A percentile compares a stretch with the other conserved stretches of the same genome.
These are phyloP conservation scores for Boloria euphrosyne DNA, from an alignment of 2,888 invertebrate genomes.

Conservation along the genomic window DNA sequence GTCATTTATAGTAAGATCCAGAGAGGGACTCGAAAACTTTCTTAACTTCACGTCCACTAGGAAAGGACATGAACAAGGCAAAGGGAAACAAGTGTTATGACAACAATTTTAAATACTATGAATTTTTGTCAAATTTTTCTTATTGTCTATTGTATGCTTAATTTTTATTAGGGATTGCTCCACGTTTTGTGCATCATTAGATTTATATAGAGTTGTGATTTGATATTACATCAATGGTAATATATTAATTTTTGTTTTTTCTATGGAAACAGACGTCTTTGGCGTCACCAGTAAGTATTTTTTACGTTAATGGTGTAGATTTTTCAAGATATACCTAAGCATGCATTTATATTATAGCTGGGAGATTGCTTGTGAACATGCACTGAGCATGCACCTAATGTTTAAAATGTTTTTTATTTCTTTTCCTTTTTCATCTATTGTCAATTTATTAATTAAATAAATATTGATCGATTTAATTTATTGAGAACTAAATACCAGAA, in stretches of 20 bases:
- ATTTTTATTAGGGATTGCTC: conserved; percentile 33
- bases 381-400: conserved; percentile 1
- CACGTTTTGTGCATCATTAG: conserved; percentile 20
- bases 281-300: conserved; percentile 36
- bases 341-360: conserved; percentile 22
- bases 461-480: too few relatives aligned
- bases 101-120: conserved; percentile 41
- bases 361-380: conserved; percentile 1
- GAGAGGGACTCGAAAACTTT: conserved; percentile 74
- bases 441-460: too few relatives aligned
- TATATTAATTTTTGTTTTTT: conserved; percentile 27
- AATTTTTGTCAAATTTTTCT: conserved; percentile 12
- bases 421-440: neutral
- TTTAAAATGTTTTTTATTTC: neutral
- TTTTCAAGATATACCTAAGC: conserved; percentile 14
- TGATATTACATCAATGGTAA: conserved; percentile 12
- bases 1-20: conserved; percentile 73
- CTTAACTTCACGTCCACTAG: conserved; percentile 63
- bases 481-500: neutral
- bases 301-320: conserved; percentile 18
- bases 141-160: neutral
- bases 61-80: conserved; percentile 60
- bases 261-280: conserved; percentile 36
- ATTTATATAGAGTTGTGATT: neutral
- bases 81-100: conserved; percentile 57